Evolutionary conservation across 2,888 invertebrate genomes (phyloP).

Genomic region (Machimus atricapillus): DNA sequence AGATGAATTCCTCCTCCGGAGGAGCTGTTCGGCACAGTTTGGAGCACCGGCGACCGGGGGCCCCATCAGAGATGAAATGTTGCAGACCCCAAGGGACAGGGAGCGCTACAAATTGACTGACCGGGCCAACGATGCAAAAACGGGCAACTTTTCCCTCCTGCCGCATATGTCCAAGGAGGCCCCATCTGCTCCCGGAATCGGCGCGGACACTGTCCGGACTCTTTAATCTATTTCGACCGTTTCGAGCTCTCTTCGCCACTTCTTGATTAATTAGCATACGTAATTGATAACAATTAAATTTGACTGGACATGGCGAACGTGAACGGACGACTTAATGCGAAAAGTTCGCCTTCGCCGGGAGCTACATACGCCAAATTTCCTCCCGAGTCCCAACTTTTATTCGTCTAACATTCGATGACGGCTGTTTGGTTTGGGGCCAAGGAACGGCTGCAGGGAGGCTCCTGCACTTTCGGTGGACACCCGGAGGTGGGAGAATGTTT

Average conservation of each 20-base stretch:
- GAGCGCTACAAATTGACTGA: constrained; percentile 5
- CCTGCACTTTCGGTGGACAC: background rate
- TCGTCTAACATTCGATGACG: constrained; percentile 18
- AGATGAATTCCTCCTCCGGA: constrained; percentile 6
- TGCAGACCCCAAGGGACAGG: background rate
- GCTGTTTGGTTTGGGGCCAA: background rate
- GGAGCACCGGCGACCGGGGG: constrained; percentile 6
- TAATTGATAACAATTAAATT: constrained; percentile 51
- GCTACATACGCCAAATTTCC: background rate
- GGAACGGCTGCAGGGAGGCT: background rate
- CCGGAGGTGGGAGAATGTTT: background rate
- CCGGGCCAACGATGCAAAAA: background rate
- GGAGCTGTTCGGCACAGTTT: constrained; percentile 13
- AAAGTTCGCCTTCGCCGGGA: constrained; percentile 43
- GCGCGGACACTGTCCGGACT: constrained; percentile 16
- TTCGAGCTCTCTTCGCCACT: constrained; percentile 17
- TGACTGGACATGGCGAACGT: constrained; percentile 47
- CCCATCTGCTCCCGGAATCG: background rate
- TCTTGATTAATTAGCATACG: constrained; percentile 51
- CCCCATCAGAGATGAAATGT: background rate
- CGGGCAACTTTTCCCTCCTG: background rate
- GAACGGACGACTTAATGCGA: constrained; percentile 48
- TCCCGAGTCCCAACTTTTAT: background rate
- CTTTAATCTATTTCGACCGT: constrained; percentile 38
- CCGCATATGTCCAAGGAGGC: background rate